Evolutionary conservation across 2,113 vertebrate genomes (phyloP), one percentile per base, ranked within the genome.

Genomic region (Oceanites oceanicus): DNA sequence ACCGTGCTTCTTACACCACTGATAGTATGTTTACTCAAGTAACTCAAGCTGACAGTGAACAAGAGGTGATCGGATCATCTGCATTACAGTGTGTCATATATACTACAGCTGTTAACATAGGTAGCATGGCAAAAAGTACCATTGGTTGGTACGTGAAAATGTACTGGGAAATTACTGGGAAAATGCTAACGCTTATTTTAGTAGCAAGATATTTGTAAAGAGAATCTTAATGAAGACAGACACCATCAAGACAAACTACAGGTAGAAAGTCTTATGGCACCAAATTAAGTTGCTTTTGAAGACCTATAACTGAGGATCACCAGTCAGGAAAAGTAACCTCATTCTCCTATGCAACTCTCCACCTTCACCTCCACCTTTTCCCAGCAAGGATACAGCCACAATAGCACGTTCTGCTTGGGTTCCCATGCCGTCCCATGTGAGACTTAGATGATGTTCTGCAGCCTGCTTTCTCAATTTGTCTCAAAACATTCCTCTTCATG

Each of bases 321-420:
- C 12, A 21, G 9, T n/a, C 32, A 74, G 71, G 1, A 38, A 47
- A 45, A 56, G 5, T 7, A 49, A 19, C 14, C 21, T 20, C 13
- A 3, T 29, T 62, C 27, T 55, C 21, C 27, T 52, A 0, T 38
- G 6, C 11, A 59, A 13, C 10, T 20, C 21, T 49, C 13, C 18
- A 36, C 9, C 15, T 61, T 34, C 61, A 61, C 4, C 52, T 26
- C 7, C 17, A 29, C 2, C 0, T 67, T 67, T 67, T 30, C 52
- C 19, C 20, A 34, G 32, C 22, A 30, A 56, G 8, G 9, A 21
- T 12, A 40, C 18, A 34, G 27, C 6, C 12, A 5, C 42, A 53
- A 1, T 0, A 44, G 27, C 13, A 67, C 1, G 0, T 63, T 59
- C 56, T 83, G 19, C n/a, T 78, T 3, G 2, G 21, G 25, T 25